Evolutionary conservation across 2,113 vertebrate species (phyloP), one percentile per base, ranked within the genome.

Genomic region (Forbesichthys papilliferus): DNA sequence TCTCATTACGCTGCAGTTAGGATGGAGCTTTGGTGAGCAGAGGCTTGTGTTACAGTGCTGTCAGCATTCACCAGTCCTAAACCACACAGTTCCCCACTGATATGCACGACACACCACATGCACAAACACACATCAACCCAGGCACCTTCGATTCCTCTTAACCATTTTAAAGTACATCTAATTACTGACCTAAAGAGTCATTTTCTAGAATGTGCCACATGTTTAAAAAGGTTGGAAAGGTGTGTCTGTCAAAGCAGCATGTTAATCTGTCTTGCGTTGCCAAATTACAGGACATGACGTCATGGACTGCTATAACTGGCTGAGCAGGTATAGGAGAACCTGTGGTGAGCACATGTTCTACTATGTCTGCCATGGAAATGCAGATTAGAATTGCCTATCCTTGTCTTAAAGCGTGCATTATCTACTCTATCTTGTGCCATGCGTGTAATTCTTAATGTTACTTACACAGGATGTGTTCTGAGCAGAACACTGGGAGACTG

Each of bases 11-110:
- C 18, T 65, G 9, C 42, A 34, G 49, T 71, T 65, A 55, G 79
- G 73, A 81, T 16, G 68, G 64, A 65, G 66, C 59, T 59, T 36
- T 61, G 52, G 56, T 51, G 59, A 77, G 48, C 66, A 18, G 66
- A 81, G 73, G 57, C 69, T 16, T 65, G 68, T 11, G 51, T 79
- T 79, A 79, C 68, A 33, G 66, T 74, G 48, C 68, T 68, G 70
- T 78, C 53, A 62, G 62, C 68, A 56, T 54, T 42, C 36, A 42
- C 36, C 36, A 42, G 36, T 5, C 36, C 36, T 42, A 42, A 5
- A 42, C 36, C 36, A 42, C 36, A 42, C 36, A 2, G 36, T 42
- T 42, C 27, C 27, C 2, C 27, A 27, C 27, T 27, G 27, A 27
- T 27, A 27, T 27, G 27, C 27, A 27, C 27, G 2, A 27, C 27